Evolutionary conservation across 2,797 vertebrate species (phyloP).

Genomic region (Novumbra hubbsi): DNA sequence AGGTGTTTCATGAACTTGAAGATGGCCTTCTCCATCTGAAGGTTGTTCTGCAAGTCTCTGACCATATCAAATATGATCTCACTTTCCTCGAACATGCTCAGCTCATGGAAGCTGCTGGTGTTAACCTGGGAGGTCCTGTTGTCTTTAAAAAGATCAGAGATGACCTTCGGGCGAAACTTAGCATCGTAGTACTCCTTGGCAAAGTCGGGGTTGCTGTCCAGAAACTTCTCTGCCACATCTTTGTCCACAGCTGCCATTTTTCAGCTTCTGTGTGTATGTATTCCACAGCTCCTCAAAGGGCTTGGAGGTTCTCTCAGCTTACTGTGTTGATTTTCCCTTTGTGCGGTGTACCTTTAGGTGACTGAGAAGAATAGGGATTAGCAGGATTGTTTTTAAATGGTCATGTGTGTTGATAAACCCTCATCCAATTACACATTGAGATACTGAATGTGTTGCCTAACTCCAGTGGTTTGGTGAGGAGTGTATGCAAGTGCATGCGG

Average conservation of each 20-base stretch:
- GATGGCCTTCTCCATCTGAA: conserved; percentile 80
- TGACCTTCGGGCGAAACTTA: conserved; percentile 74
- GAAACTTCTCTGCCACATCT: conserved; percentile 82
- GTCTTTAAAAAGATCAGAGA: conserved; percentile 76
- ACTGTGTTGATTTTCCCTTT: conserved; percentile 42
- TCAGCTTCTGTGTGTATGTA: conserved; percentile 18
- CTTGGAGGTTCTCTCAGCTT: conserved; percentile 29
- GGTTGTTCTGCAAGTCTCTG: conserved; percentile 84
- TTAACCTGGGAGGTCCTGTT: conserved; percentile 62
- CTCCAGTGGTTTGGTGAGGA: too few species aligned
- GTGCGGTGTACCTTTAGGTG: conserved; percentile 53
- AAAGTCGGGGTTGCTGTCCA: conserved; percentile 83
- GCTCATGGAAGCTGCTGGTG: conserved; percentile 63
- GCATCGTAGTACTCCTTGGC: conserved; percentile 82
- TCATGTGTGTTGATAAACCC: conserved; percentile 74
- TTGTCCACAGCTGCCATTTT: conserved; percentile 74
- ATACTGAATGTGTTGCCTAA: conserved; percentile 47
- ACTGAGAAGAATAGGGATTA: conserved; percentile 73
- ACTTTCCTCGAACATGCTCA: conserved; percentile 81
- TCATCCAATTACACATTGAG: conserved; percentile 71
- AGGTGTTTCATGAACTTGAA: conserved; percentile 86
- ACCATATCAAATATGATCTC: conserved; percentile 87
- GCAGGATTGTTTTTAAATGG: conserved; percentile 74
- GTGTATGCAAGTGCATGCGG: too few species aligned
- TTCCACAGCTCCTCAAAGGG: conserved; percentile 31